A percentile compares a stretch with the other conserved stretches of the same genome.
Conservation (phyloP, 1,140 invertebrate species). For the Pseudomyrmex dendroicus region DNA sequence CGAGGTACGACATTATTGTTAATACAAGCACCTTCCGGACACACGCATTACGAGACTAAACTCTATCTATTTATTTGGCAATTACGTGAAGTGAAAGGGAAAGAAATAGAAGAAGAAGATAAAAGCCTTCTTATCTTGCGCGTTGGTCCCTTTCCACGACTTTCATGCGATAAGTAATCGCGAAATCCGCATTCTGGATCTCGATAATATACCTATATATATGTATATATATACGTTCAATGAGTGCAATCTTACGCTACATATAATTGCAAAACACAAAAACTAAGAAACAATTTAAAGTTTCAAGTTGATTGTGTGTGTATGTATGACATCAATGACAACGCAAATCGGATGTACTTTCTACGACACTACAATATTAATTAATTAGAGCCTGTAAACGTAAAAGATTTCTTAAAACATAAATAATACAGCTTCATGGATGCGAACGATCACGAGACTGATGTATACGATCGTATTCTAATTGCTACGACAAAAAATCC, state of each 20-base stretch:
- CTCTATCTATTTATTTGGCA: conserved; percentile 65
- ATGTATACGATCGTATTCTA: not conserved
- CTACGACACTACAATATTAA: not conserved
- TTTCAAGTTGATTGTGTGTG: not conserved
- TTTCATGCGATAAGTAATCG: conserved; percentile 31
- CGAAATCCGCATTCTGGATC: not conserved
- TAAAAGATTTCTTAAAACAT: not conserved
- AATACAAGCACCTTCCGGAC: conserved; percentile 20
- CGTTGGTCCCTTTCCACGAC: conserved; percentile 48
- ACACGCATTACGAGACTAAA: conserved; percentile 10
- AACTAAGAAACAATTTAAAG: not conserved
- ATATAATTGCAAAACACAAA: conserved; percentile 1
- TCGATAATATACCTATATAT: not conserved
- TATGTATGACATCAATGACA: not conserved
- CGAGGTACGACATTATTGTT: conserved; percentile 24
- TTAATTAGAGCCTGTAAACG: not conserved
- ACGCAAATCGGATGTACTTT: not conserved
- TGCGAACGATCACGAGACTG: not conserved
- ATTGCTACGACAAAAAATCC: not conserved
- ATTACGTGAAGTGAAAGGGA: conserved; percentile 38
- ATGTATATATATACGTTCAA: too few species aligned
- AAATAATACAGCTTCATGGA: conserved; percentile 4
- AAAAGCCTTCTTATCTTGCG: conserved; percentile 2
- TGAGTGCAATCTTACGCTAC: not conserved
- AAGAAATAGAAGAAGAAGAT: not conserved